Evolutionary conservation across 2,888 invertebrate genomes (phyloP).

Genomic region (Macrophya annulata): DNA sequence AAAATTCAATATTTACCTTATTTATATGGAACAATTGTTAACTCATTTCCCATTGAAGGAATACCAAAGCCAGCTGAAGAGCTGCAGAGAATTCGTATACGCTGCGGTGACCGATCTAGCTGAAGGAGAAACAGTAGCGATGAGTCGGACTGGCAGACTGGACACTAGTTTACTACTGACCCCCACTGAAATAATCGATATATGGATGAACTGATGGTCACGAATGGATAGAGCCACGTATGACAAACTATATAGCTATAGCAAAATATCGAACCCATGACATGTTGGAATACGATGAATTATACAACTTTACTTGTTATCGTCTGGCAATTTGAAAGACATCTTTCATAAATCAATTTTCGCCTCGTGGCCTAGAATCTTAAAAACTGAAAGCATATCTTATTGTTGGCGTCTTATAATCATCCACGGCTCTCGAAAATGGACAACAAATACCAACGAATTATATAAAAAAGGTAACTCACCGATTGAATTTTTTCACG

Average conservation of each 20-base stretch:
- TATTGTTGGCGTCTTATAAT: too few species aligned
- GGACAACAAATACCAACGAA: not conserved
- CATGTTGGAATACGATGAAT: not conserved
- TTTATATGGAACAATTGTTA: conserved; percentile 9
- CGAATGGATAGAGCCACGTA: conserved; percentile 65
- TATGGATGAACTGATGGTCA: conserved; percentile 69
- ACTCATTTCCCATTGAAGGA: not conserved
- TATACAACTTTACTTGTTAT: not conserved
- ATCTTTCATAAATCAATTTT: not conserved
- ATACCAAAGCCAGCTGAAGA: conserved; percentile 3
- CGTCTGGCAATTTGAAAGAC: not conserved
- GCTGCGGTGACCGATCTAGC: conserved; percentile 59
- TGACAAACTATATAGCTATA: conserved; percentile 65
- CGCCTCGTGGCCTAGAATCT: not conserved
- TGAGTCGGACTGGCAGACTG: conserved; percentile 67
- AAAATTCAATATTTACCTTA: conserved; percentile 40
- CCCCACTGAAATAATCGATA: conserved; percentile 75
- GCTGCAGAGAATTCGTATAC: conserved; percentile 51
- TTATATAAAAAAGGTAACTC: not conserved
- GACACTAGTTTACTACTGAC: conserved; percentile 74
- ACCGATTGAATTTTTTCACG: not conserved
- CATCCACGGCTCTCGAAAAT: not conserved
- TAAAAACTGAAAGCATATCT: not conserved
- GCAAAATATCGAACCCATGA: conserved; percentile 13
- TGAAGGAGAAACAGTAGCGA: conserved; percentile 68